A percentile compares a stretch with the other conserved stretches of the same genome.
phyloP scores from a whole-genome alignment of 1,140 invertebrate genomes.

The Oryctes rhinoceros region DNA sequence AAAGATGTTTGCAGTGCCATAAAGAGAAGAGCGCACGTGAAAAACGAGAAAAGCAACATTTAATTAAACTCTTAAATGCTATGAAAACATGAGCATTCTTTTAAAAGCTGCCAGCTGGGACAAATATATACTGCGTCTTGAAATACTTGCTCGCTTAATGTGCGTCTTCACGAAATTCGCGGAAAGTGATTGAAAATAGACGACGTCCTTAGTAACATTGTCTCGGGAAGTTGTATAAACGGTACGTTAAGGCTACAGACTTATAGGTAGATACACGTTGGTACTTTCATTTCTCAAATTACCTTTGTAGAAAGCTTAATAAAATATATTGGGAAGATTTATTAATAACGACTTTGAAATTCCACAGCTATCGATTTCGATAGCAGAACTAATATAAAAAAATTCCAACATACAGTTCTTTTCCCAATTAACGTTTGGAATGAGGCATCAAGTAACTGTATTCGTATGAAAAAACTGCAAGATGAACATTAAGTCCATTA shows the following conservation, averaged over 20 bases:
- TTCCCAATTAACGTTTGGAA: constrained; percentile 13
- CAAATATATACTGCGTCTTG: constrained; percentile 13
- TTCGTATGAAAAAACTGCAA: background rate
- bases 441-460: background rate
- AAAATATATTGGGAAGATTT: too few species aligned
- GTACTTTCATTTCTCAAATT: too few species aligned
- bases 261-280: too few species aligned
- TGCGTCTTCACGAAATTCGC: background rate
- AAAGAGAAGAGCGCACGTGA: background rate
- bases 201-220: too few species aligned
- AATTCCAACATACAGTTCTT: background rate
- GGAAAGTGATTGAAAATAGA: constrained; percentile 1
- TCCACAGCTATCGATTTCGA: too few species aligned
- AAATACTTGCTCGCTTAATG: background rate
- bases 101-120: background rate
- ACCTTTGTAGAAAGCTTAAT: too few species aligned
- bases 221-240: too few species aligned
- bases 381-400: background rate
- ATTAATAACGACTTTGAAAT: too few species aligned
- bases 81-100: constrained; percentile 21
- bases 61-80: constrained; percentile 17
- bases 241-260: too few species aligned
- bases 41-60: constrained; percentile 4
- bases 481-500: background rate
- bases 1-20: constrained; percentile 19